Conservation (phyloP, 2,797 vertebrate genomes). For the Pelobates cultripes region DNA sequence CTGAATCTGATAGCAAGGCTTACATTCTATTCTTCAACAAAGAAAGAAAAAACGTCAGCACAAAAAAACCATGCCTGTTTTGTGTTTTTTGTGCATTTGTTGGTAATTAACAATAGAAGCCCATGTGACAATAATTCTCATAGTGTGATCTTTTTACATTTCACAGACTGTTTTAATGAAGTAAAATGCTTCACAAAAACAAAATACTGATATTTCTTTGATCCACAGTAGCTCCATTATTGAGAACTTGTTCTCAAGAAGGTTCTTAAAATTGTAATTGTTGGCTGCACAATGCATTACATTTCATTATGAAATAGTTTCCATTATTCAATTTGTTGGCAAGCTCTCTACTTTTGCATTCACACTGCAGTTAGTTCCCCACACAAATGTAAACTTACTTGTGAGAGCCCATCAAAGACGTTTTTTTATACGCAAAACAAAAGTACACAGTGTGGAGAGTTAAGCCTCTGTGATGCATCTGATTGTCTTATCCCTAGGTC, state of each 20-base stretch:
- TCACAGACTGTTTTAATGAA: neutral
- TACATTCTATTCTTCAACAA: neutral
- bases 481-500: constrained; percentile 1
- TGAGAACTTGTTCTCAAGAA: neutral
- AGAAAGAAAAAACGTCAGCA: neutral
- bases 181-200: neutral
- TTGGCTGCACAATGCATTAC: constrained; percentile 10
- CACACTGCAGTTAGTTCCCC: neutral
- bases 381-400: constrained; percentile 20
- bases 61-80: neutral
- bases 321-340: constrained; percentile 32
- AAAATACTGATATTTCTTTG: neutral
- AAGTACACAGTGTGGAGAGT: neutral
- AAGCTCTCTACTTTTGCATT: constrained; percentile 2
- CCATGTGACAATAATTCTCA: neutral
- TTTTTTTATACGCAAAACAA: neutral
- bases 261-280: constrained; percentile 9
- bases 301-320: constrained; percentile 35
- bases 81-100: neutral
- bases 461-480: constrained; percentile 1
- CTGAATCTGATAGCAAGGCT: too few species aligned
- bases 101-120: neutral
- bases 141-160: neutral
- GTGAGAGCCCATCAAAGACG: constrained; percentile 7
- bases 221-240: neutral